Evolutionary conservation across 1,140 invertebrate genomes (phyloP).

Genomic region (Eriosoma lanigerum): DNA sequence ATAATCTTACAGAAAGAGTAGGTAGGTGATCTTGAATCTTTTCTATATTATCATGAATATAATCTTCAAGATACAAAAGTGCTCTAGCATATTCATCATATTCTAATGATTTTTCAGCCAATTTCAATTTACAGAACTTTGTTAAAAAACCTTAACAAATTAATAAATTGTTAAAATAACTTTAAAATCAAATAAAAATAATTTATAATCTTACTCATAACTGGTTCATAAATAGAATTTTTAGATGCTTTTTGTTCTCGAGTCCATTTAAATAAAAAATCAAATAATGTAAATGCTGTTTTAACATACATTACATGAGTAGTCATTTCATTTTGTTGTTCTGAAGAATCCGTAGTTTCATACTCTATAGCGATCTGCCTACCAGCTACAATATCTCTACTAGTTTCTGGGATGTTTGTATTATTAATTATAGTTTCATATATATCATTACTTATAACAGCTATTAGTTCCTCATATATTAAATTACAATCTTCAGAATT

Average conservation of each 20-base stretch:
- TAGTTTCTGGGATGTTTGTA: conserved; percentile 9
- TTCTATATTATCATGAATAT: conserved; percentile 65
- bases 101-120: conserved; percentile 71
- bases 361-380: conserved; percentile 42
- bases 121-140: conserved; percentile 67
- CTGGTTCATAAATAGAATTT: conserved; percentile 18
- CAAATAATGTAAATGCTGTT: conserved; percentile 70
- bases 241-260: conserved; percentile 43
- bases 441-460: conserved; percentile 41
- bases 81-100: conserved; percentile 73
- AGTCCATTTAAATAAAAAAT: conserved; percentile 70
- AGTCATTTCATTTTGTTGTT: conserved; percentile 43
- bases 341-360: conserved; percentile 23
- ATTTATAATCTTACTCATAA: conserved; percentile 20
- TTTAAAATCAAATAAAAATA: too few species aligned
- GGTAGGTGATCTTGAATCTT: conserved; percentile 64
- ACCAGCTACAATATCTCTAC: background rate
- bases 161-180: too few species aligned
- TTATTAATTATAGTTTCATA: conserved; percentile 15
- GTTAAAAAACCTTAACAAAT: conserved; percentile 61
- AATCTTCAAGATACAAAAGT: conserved; percentile 72
- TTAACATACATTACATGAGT: conserved; percentile 61
- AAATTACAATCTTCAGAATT: conserved; percentile 43
- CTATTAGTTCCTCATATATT: conserved; percentile 50
- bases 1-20: conserved; percentile 52